Evolutionary conservation across 2,888 invertebrate genomes (phyloP), one percentile per base, ranked within the genome.

Genomic region (Lithophane ornitopus): DNA sequence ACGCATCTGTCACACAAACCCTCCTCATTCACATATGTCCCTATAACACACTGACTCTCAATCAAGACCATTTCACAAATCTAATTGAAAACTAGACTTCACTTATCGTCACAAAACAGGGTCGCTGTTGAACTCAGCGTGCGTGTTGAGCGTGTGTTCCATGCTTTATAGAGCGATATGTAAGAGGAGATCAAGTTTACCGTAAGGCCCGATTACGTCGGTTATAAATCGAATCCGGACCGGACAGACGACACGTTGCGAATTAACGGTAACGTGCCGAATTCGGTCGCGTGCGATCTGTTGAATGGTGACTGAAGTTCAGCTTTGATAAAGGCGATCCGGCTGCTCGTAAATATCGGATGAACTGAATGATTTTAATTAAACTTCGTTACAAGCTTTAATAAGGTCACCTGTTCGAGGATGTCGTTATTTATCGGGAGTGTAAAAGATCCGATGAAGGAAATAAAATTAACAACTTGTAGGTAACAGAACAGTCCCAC

Each of bases 131-230:
- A 79, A 79, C 77, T 76, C 65, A 72, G 77, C 81, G 79, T 87
- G 85, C 84, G 87, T 84, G 85, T 72, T 70, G 78, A 81, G 78
- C 84, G 86, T 87, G 85, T 87, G 86, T 87, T 86, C 85, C 80
- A 87, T 91, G 86, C 81, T 91, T 90, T 91, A 88, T 90, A 88
- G 90, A 91, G 88, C 90, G 88, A 89, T 87, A 82, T 90, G 85
- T 88, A 87, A 87, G 89, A 91, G 89, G 89, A 91, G 90, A 92
- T 89, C 91, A 88, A 87, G 90, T 94, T 92, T 94, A 94, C 94
- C 89, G 89, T 85, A 89, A 92, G 95, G 92, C 95, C 94, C 94
- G 94, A 93, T 95, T 95, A 92, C 90, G 94, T 94, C 94, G 93
- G 90, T 87, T 92, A 95, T 95, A 95, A 95, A 95, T 95, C 93